phyloP scores from a whole-genome alignment of 2,888 invertebrate species.

The Dione juno region DNA sequence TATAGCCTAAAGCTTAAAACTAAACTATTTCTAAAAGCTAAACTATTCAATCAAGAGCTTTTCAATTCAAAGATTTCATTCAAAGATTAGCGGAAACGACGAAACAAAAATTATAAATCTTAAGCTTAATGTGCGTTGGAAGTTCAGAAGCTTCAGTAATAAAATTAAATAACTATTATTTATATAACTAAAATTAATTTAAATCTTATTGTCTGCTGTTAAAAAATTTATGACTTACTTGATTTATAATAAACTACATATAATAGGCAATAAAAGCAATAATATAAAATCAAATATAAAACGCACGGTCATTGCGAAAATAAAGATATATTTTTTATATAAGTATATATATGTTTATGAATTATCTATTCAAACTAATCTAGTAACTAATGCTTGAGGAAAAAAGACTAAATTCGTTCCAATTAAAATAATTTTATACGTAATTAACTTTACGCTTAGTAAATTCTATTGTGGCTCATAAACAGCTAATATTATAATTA shows the following conservation, averaged over 20 bases:
- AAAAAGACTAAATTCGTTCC: constrained; percentile 17
- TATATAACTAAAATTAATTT: background rate
- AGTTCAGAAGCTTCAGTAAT: background rate
- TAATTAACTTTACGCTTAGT: constrained; percentile 40
- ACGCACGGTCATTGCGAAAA: constrained; percentile 13
- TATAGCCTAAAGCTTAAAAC: too few species aligned
- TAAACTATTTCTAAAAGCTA: too few species aligned
- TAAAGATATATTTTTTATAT: constrained; percentile 2
- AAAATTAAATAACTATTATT: background rate
- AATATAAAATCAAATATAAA: constrained; percentile 11
- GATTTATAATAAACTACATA: background rate
- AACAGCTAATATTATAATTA: constrained; percentile 37
- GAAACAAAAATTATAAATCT: too few species aligned
- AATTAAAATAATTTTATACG: constrained; percentile 24
- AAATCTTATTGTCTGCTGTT: background rate
- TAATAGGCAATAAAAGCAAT: constrained; percentile 10
- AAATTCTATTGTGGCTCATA: constrained; percentile 41
- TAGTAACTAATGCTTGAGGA: background rate
- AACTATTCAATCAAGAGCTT: too few species aligned
- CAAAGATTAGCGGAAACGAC: too few species aligned
- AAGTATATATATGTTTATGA: background rate
- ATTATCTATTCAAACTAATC: background rate
- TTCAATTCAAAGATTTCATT: too few species aligned
- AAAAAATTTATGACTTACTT: background rate
- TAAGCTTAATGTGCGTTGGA: too few species aligned